A percentile compares a stretch with the other conserved stretches of the same genome.
Evolutionary conservation across 1,140 invertebrate genomes (phyloP).

Genomic region (Hermatobates lingyangjiaoensis): DNA sequence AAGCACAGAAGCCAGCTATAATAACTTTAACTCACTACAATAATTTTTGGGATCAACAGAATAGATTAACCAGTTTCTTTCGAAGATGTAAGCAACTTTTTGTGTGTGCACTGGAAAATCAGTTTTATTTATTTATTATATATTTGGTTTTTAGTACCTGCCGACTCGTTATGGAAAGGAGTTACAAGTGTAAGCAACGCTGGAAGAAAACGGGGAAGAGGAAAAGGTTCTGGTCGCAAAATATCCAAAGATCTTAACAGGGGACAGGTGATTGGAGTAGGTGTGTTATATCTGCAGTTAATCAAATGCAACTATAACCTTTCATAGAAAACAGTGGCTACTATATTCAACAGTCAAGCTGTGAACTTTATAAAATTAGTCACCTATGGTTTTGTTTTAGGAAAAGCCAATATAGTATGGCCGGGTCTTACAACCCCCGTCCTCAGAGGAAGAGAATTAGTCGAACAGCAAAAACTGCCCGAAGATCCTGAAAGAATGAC

Average conservation of each 20-base stretch:
- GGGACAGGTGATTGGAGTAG: constrained; percentile 75
- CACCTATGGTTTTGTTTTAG: constrained; percentile 21
- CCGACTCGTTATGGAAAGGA: constrained; percentile 78
- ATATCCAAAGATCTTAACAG: constrained; percentile 66
- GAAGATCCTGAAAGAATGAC: constrained; percentile 49
- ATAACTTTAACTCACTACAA: too few relatives aligned
- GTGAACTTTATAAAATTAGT: neutral
- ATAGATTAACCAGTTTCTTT: too few relatives aligned
- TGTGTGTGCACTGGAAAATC: too few relatives aligned
- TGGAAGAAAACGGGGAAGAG: constrained; percentile 82
- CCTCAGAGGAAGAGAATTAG: constrained; percentile 51
- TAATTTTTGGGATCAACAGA: too few relatives aligned
- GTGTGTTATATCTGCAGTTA: constrained; percentile 27
- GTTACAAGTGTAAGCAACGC: constrained; percentile 90
- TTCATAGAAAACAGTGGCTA: too few relatives aligned
- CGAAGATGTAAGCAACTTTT: too few relatives aligned
- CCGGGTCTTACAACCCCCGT: constrained; percentile 78
- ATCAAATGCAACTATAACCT: too few relatives aligned
- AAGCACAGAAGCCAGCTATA: too few relatives aligned
- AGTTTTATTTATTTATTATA: too few relatives aligned
- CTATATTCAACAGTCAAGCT: neutral
- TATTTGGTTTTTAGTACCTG: constrained; percentile 52
- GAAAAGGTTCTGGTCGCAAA: constrained; percentile 52
- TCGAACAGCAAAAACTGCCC: constrained; percentile 45
- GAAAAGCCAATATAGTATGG: constrained; percentile 67